Evolutionary conservation across 92 coral and sea anemone genomes (phyloP), one percentile per base, ranked within the genome.

Genomic region (Epizoanthus illoricatus): DNA sequence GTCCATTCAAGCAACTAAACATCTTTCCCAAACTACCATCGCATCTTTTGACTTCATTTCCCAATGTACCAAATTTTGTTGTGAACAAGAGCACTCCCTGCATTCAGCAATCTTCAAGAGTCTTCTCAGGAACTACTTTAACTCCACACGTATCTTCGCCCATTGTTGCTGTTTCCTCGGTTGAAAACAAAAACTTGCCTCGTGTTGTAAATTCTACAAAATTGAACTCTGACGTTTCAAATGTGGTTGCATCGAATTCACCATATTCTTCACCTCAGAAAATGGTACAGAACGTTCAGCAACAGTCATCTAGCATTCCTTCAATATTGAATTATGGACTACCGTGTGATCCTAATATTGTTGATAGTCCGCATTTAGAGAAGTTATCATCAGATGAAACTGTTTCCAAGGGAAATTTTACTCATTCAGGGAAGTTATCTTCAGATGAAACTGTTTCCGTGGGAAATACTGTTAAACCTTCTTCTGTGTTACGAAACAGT

Each of bases 221-320:
- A 74, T 73, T 82, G 45, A 70, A 61, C 24, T 81, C 86, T 5
- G 80, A 72, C 56, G 15, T 52, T 74, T 70, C 89, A 10, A 86
- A 85, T 28, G 65, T 56, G 16, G 62, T 76, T 23, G 71, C 65
- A 1, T 70, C 86, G 28, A 65, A 79, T 7, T 92, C 96, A 7
- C 96, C 96, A 19, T 66, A 84, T 71, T 81, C 88, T 2, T 92
- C 96, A 63, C 93, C 96, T 21, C 76, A 67, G 43, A 90, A 92
- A 71, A 79, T 92, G 60, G 56, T 90, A 33, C 83, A 75, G 57
- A 87, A 92, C 67, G 42, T 92, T 66, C 76, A 90, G 54, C 86
- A 84, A 13, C 93, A 87, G 69, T 72, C 93, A 16, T 76, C 65
- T 43, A 72, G 45, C 63, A 72, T 92, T 73, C 88, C 92, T 3